Evolutionary conservation across 1,140 invertebrate species (phyloP), one percentile per base, ranked within the genome.

Genomic region (Heliothis virescens): DNA sequence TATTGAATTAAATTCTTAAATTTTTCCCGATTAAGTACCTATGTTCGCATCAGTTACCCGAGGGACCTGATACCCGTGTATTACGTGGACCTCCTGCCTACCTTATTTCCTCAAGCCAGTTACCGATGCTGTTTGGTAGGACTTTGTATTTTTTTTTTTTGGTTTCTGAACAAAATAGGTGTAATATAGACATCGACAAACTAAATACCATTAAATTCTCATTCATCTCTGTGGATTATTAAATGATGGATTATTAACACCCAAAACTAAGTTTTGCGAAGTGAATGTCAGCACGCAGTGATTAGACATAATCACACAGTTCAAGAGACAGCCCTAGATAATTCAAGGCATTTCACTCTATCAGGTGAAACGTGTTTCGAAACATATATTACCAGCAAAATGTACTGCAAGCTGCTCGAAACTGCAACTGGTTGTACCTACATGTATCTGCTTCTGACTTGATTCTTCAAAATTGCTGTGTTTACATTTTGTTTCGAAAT

Each of bases 291-390:
- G 62, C 41, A n/a, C 5, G 34, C 5, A 41, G 34, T 41, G 34
- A 41, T 41, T 41, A 47, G 62, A 48, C 47, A 48, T 65, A 48
- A 65, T 65, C 62, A 52, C 15, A 18, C 13, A 15, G 48, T 69
- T 13, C 65, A 69, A 48, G 52, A 15, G 65, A 69, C 65, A 69
- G 47, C 65, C 65, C 65, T 69, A 69, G 65, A 69, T 69, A 69
- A 69, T 69, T 69, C 47, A 69, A 69, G 52, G 65, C 57, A 52
- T 69, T 69, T 69, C 65, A 69, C 65, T 69, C 18, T 53, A 53
- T 74, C 60, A 74, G 67, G 55, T 71, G 67, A 60, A 71, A 60
- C 55, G 67, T 57, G 53, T 79, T 79, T 72, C 65, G 50, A 73
- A 73, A 53, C 79, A 73, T 67, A 55, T 50, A 73, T 55, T 29